phyloP scores from a whole-genome alignment of 2,797 vertebrate species.

The Ispidina picta region DNA sequence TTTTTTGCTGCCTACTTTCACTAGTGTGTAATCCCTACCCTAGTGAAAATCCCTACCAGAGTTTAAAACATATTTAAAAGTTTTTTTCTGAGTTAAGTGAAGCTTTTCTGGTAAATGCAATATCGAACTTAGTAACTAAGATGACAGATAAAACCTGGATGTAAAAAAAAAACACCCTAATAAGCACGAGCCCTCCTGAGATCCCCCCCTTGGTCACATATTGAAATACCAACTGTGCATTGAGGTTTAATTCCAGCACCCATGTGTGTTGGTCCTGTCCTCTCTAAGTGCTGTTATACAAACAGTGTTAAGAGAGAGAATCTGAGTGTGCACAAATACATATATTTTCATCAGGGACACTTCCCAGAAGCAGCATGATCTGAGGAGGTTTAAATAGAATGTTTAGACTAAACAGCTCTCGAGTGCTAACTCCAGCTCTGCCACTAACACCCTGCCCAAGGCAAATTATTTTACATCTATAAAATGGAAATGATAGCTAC shows the following conservation, averaged over 20 bases:
- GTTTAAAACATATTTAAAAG: not conserved
- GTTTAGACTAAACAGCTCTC: not conserved
- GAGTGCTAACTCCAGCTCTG: not conserved
- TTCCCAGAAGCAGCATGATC: not conserved
- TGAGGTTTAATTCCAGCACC: not conserved
- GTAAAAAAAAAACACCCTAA: not conserved
- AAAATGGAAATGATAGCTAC: slow-evolving; percentile 38
- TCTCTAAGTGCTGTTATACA: not conserved
- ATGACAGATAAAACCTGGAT: not conserved
- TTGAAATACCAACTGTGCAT: not conserved
- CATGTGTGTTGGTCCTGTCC: not conserved
- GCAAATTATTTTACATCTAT: slow-evolving; percentile 46
- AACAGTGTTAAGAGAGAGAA: not conserved
- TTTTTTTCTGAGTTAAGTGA: not conserved
- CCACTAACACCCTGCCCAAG: not conserved
- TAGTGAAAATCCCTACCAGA: not conserved
- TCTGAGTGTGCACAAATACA: not conserved
- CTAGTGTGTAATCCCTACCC: not conserved
- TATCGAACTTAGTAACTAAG: not conserved
- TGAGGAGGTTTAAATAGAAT: not conserved
- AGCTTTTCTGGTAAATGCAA: not conserved
- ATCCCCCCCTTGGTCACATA: not conserved
- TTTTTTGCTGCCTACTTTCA: not conserved
- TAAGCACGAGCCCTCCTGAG: not conserved
- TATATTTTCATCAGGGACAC: not conserved